These are phyloP conservation scores for Oncorhynchus kisutch DNA, from an alignment of 2,113 vertebrate species.

Conservation along the genomic window DNA sequence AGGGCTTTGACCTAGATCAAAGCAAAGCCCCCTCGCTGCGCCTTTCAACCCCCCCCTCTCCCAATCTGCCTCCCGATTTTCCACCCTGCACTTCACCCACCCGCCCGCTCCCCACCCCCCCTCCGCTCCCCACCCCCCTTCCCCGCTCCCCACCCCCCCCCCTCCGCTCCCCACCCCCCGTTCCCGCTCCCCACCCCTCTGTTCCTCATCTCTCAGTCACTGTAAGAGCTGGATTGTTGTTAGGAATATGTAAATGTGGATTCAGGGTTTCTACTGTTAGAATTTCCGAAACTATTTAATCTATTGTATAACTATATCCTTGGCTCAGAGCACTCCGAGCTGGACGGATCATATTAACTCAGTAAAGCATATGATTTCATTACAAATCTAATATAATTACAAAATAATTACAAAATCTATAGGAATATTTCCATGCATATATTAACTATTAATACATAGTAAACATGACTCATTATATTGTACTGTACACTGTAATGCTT, in stretches of 20 bases:
- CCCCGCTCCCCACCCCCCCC: too few relatives aligned
- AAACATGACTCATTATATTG: background rate
- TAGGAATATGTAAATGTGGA: background rate
- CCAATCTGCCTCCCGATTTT: too few relatives aligned
- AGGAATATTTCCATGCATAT: constrained; percentile 6
- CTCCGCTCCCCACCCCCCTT: too few relatives aligned
- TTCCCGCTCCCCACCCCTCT: background rate
- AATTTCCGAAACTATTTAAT: background rate
- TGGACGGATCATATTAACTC: background rate
- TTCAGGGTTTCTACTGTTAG: background rate
- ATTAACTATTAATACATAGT: background rate
- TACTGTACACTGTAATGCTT: too few relatives aligned
- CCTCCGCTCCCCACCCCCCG: too few relatives aligned
- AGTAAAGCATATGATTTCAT: background rate
- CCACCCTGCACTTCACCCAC: too few relatives aligned
- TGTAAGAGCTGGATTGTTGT: constrained; percentile 17
- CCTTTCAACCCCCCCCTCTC: constrained; percentile 29
- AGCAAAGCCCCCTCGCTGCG: constrained; percentile 48
- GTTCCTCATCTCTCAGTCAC: constrained; percentile 40
- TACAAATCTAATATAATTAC: too few relatives aligned
- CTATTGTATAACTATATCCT: background rate
- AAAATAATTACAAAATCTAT: background rate
- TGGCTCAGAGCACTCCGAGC: background rate
- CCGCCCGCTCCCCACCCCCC: too few relatives aligned
- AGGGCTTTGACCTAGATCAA: constrained; percentile 67